Base-by-base conservation (phyloP, 2,797 vertebrate species). In the Astyanax mexicanus region DNA sequence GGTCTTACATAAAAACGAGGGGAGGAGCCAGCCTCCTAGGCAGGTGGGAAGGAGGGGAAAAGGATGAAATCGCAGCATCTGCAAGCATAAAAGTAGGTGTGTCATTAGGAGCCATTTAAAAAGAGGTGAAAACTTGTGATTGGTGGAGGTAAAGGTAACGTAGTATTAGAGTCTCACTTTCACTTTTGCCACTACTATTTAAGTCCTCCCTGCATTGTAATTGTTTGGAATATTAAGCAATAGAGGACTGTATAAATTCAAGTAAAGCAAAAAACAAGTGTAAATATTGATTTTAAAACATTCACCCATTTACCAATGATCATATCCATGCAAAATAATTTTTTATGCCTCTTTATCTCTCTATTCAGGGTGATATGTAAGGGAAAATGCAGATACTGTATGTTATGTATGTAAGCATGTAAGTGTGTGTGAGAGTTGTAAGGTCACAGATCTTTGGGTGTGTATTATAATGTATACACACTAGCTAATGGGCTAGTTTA, bases 381-480 rank as follows among this genome's bases (percentile, higher is more conserved):
- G n/a, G 32, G 40, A 58, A 45, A 74, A 70, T 65, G 37, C 58
- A 65, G 38, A 49, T 55, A 37, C 45, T 68, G 45, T 49, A 40
- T 49, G 42, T 67, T 11, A 44, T 68, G 45, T 49, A 40, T 49
- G 42, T 67, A 11, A 44, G 76, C 40, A 27, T 72, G 44, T 62
- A 17, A 75, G 15, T 51, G 72, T 57, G 51, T 69, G 35, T 37
- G 42, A 71, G 19, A 57, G 61, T 42, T n/a, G n/a, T 54, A 21
- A 77, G 44, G 61, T 61, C 47, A 42, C 35, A 66, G 52, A 60
- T 40, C 57, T 74, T 69, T 74, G 71, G 49, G 55, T 69, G 66
- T 78, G 65, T 69, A 45, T 61, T 69, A 25, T 60, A 54, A 68
- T 52, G n/a, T 51, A 38, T 66, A 73, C 21, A 23, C 72, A 69